Conservation (phyloP, 2,888 invertebrate genomes). For the Drepana falcataria region DNA sequence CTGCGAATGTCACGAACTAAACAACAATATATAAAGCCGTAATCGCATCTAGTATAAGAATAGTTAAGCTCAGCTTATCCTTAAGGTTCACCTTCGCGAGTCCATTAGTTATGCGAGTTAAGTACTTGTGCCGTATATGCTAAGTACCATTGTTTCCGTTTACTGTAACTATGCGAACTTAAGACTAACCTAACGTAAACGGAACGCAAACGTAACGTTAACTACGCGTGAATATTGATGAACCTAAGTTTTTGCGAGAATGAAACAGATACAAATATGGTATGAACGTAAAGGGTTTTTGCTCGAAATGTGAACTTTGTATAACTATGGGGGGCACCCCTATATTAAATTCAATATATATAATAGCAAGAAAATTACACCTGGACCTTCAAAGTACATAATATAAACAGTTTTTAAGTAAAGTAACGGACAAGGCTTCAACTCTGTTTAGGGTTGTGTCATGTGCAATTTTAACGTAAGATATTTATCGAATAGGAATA, state of each 20-base stretch:
- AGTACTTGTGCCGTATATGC: slow-evolving; percentile 45
- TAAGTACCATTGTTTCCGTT: slow-evolving; percentile 40
- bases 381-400: too few relatives aligned
- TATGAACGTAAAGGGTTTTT: background rate
- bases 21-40: background rate
- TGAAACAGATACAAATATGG: background rate
- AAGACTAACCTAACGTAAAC: slow-evolving; percentile 34
- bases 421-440: too few relatives aligned
- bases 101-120: slow-evolving; percentile 60
- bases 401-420: too few relatives aligned
- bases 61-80: slow-evolving; percentile 9
- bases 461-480: too few relatives aligned
- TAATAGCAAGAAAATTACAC: too few relatives aligned
- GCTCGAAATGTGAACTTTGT: background rate
- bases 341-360: too few relatives aligned
- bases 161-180: slow-evolving; percentile 15
- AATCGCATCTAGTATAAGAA: slow-evolving; percentile 2
- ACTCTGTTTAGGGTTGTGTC: too few relatives aligned
- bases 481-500: too few relatives aligned
- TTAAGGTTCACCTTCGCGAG: slow-evolving; percentile 45
- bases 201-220: background rate
- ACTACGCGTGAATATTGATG: background rate
- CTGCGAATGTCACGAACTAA: background rate
- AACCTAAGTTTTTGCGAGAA: background rate
- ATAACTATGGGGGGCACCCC: background rate